Conservation (phyloP, 2,797 vertebrate genomes). For the Threskiornis aethiopicus region DNA sequence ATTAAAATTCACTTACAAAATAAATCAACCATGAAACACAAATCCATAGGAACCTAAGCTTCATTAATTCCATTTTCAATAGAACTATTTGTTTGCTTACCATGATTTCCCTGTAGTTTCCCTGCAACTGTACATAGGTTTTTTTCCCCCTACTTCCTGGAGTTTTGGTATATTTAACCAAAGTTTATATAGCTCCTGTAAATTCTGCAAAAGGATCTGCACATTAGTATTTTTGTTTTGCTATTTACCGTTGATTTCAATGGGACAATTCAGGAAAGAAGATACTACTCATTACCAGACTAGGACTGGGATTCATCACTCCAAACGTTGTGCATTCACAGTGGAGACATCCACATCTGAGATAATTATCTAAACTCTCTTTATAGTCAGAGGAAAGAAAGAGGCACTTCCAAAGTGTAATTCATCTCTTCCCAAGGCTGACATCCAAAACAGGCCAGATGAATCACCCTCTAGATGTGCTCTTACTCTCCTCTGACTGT, state of each 20-base stretch:
- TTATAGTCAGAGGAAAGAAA: slow-evolving; percentile 7
- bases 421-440: slow-evolving; percentile 22
- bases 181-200: neutral
- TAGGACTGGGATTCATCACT: neutral
- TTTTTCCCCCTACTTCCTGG: neutral
- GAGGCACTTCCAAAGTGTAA: neutral
- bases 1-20: slow-evolving; percentile 52
- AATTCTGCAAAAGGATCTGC: neutral
- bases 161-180: neutral
- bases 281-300: neutral
- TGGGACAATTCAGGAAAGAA: neutral
- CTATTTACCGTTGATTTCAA: neutral
- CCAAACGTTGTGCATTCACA: neutral
- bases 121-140: neutral
- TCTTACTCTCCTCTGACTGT: neutral
- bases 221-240: neutral
- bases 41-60: slow-evolving; percentile 39
- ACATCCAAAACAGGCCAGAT: neutral
- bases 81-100: slow-evolving; percentile 10
- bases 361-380: neutral
- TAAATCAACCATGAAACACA: slow-evolving; percentile 40
- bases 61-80: slow-evolving; percentile 35
- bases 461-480: neutral
- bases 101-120: neutral
- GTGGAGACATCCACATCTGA: neutral